Conservation (phyloP, 2,113 vertebrate species). For the Monarcha castaneiventris region DNA sequence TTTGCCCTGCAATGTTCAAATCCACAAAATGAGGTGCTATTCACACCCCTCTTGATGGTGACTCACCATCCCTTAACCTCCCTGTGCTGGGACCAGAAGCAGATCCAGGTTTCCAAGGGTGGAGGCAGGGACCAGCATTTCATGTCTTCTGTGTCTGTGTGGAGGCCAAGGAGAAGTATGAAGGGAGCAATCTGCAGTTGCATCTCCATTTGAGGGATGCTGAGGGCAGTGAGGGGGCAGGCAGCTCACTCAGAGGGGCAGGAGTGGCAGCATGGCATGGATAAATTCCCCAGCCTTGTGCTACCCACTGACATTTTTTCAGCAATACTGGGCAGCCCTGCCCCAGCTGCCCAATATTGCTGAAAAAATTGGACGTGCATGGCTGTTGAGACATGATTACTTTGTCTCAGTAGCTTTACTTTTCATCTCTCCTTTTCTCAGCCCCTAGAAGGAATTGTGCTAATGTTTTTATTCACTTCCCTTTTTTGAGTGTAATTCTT, state of each 20-base stretch:
- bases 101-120: constrained; percentile 44
- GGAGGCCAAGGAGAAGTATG: not conserved
- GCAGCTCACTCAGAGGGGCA: not conserved
- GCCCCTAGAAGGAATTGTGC: not conserved
- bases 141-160: not conserved
- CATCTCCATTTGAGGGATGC: not conserved
- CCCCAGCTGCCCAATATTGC: too few species aligned
- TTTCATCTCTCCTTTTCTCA: not conserved
- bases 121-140: not conserved
- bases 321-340: not conserved
- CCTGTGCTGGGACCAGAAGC: not conserved
- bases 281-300: not conserved
- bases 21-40: constrained; percentile 37
- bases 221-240: not conserved
- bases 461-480: not conserved
- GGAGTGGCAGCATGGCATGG: rapidly evolving
- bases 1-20: not conserved
- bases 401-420: not conserved
- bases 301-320: not conserved
- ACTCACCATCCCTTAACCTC: not conserved
- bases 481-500: not conserved
- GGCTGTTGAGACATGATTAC: not conserved
- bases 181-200: not conserved
- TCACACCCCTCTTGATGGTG: not conserved
- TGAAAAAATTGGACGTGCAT: rapidly evolving